Conservation (phyloP, 2,888 invertebrate species). For the Melinaea marsaeus region DNA sequence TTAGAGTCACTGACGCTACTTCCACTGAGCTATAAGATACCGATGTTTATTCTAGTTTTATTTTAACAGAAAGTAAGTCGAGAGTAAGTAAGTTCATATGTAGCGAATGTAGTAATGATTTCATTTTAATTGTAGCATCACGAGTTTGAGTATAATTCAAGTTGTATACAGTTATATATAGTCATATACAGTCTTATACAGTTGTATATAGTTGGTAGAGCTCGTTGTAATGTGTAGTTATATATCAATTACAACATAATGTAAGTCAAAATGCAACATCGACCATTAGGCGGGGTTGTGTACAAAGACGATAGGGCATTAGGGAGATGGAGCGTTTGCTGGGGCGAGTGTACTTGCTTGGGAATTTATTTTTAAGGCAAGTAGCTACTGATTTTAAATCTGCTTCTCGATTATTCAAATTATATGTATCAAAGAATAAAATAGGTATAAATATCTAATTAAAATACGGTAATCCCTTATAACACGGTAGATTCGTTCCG, state of each 20-base stretch:
- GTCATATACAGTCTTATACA: neutral
- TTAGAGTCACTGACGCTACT: neutral
- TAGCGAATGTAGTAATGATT: no score
- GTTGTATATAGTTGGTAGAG: neutral
- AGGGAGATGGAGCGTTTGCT: slow-evolving; percentile 20
- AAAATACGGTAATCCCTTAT: no score
- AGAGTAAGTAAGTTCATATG: no score
- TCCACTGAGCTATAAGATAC: neutral
- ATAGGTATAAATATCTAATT: no score
- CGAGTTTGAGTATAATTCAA: no score
- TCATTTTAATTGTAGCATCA: no score
- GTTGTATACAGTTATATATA: neutral
- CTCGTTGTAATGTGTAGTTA: slow-evolving; percentile 1
- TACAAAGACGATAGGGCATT: slow-evolving; percentile 28
- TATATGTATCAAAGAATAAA: no score
- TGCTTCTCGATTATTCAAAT: no score
- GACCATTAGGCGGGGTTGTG: slow-evolving; percentile 32
- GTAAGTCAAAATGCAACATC: slow-evolving; percentile 30
- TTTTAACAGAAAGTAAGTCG: neutral
- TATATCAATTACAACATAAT: slow-evolving; percentile 9
- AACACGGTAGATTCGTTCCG: no score
- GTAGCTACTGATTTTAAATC: neutral
- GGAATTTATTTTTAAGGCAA: neutral
- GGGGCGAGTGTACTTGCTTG: slow-evolving; percentile 17
- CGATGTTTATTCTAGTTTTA: neutral